Evolutionary conservation across 2,113 vertebrate genomes (phyloP).

Genomic region (Petrocephalus zakoni): DNA sequence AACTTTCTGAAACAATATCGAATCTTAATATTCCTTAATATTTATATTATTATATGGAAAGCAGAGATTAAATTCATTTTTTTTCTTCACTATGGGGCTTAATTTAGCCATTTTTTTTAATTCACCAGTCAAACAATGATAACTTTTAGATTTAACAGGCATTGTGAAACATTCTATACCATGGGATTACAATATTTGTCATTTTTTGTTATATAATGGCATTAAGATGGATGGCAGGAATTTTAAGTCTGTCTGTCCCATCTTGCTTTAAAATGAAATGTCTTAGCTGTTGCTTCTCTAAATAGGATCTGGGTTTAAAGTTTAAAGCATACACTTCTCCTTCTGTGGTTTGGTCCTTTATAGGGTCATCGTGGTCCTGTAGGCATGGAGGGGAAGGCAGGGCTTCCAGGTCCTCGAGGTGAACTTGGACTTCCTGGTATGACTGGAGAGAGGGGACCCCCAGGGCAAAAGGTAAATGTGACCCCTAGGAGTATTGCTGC

Average conservation of each 20-base stretch:
- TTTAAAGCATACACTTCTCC: conserved; percentile 15
- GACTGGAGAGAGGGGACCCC: conserved; percentile 68
- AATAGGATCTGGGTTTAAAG: not conserved
- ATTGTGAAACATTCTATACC: not conserved
- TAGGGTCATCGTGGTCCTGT: conserved; percentile 73
- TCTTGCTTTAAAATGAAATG: not conserved
- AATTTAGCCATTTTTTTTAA: not conserved
- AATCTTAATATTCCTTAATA: not conserved
- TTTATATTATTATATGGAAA: not conserved
- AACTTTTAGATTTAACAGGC: not conserved
- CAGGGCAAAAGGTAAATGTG: conserved; percentile 73
- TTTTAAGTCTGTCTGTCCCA: not conserved
- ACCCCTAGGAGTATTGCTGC: not conserved
- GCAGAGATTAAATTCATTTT: not conserved
- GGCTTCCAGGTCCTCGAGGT: conserved; percentile 75
- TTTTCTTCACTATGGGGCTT: not conserved
- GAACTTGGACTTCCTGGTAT: conserved; percentile 70
- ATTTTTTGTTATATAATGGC: not conserved
- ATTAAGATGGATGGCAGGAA: not conserved
- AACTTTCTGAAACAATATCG: not conserved
- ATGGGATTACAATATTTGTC: not conserved
- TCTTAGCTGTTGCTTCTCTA: not conserved
- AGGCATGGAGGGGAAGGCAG: conserved; percentile 69
- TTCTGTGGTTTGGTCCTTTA: conserved; percentile 33
- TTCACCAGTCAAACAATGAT: not conserved